A percentile compares a stretch with the other conserved stretches of the same genome.
phyloP scores from a whole-genome alignment of 1,140 invertebrate species.

The Drosophila elegans region DNA sequence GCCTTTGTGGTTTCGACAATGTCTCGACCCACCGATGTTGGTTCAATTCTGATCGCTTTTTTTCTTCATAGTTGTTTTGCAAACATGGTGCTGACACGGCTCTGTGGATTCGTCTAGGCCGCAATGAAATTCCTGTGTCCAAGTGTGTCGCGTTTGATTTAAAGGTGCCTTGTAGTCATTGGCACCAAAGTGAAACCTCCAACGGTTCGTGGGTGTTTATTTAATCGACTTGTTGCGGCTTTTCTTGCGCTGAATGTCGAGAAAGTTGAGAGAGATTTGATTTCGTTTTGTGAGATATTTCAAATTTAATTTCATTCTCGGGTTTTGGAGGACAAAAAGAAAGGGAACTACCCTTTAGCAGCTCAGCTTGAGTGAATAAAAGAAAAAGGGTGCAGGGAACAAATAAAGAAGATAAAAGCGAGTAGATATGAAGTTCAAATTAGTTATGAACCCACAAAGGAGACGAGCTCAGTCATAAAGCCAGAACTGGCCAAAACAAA shows the following conservation, averaged over 20 bases:
- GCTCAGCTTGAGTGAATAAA: slow-evolving; percentile 20
- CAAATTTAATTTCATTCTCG: slow-evolving; percentile 61
- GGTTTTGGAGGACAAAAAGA: slow-evolving; percentile 24
- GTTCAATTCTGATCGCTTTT: slow-evolving; percentile 28
- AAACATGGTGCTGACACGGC: slow-evolving; percentile 28
- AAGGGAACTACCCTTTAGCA: slow-evolving; percentile 14
- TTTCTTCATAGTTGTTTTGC: slow-evolving; percentile 24
- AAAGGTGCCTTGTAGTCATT: slow-evolving; percentile 61
- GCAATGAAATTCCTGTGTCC: slow-evolving; percentile 39
- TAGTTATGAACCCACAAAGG: slow-evolving; percentile 73
- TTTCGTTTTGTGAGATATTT: slow-evolving; percentile 64
- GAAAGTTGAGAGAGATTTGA: slow-evolving; percentile 24
- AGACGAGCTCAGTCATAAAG: slow-evolving; percentile 46
- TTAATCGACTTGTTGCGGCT: slow-evolving; percentile 73
- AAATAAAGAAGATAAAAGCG: slow-evolving; percentile 56
- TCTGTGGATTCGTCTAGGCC: slow-evolving; percentile 38
- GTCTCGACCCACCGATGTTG: slow-evolving; percentile 16
- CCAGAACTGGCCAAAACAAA: slow-evolving; percentile 58
- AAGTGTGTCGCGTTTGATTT: slow-evolving; percentile 55
- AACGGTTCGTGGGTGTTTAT: slow-evolving; percentile 50
- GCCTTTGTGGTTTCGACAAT: slow-evolving; percentile 51
- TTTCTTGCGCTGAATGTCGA: slow-evolving; percentile 10
- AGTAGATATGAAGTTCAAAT: slow-evolving; percentile 77
- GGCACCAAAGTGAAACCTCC: slow-evolving; percentile 8
- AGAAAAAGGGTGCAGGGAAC: slow-evolving; percentile 26